Evolutionary conservation across 2,888 invertebrate genomes (phyloP).

Genomic region (Xylocampa areola): DNA sequence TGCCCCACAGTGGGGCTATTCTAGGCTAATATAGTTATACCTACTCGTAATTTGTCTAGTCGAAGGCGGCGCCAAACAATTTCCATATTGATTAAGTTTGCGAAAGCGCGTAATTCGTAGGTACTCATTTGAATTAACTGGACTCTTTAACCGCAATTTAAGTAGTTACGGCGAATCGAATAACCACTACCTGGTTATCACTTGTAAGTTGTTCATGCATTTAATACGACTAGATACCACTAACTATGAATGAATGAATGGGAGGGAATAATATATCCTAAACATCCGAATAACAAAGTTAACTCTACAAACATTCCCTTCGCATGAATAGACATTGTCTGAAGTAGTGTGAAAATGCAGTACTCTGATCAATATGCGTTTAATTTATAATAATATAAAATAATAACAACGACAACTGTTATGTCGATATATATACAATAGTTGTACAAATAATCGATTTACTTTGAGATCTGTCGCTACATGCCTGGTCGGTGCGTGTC

Average conservation of each 20-base stretch:
- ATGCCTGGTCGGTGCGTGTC: constrained; percentile 20
- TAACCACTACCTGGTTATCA: constrained; percentile 20
- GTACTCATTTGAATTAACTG: neutral
- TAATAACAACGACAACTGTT: constrained; percentile 3
- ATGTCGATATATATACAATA: neutral
- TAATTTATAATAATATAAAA: constrained; percentile 1
- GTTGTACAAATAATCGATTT: constrained; percentile 42
- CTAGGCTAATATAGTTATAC: no score
- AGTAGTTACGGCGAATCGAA: constrained; percentile 13
- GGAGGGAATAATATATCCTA: no score
- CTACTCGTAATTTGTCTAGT: no score
- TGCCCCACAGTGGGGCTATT: no score
- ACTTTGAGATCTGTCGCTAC: constrained; percentile 26
- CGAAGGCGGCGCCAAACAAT: neutral
- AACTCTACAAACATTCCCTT: neutral
- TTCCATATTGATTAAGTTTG: constrained; percentile 4
- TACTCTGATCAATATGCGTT: constrained; percentile 1
- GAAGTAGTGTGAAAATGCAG: neutral
- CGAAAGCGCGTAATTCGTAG: constrained; percentile 2
- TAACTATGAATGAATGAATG: neutral
- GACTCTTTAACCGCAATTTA: constrained; percentile 6
- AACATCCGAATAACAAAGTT: no score
- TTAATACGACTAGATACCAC: constrained; percentile 21
- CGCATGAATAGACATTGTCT: neutral
- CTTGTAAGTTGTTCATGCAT: constrained; percentile 11